phyloP scores from a whole-genome alignment of 2,797 vertebrate species.

The Percopsis omiscomaycus region DNA sequence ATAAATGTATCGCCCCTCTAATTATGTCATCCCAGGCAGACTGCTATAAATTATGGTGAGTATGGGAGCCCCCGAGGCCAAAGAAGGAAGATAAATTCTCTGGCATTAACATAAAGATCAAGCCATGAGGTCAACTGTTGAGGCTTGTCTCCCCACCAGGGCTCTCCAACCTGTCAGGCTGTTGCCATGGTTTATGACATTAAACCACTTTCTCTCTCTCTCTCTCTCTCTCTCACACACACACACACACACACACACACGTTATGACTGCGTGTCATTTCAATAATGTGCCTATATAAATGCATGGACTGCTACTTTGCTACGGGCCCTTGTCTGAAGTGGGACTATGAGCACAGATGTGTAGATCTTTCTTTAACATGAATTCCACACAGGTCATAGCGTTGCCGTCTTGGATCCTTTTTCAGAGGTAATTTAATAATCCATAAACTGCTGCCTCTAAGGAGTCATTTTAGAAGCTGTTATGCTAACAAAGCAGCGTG shows the following conservation, averaged over 20 bases:
- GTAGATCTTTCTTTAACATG: constrained; percentile 27
- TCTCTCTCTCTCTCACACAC: background rate
- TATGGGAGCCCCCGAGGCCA: constrained; percentile 35
- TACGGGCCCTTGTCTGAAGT: constrained; percentile 77
- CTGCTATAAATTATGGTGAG: constrained; percentile 46
- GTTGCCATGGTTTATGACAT: constrained; percentile 42
- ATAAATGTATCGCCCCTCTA: constrained; percentile 37
- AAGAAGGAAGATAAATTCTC: constrained; percentile 58
- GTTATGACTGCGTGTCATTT: constrained; percentile 75
- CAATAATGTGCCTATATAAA: constrained; percentile 99
- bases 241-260: constrained; percentile 8
- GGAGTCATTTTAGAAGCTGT: constrained; percentile 12
- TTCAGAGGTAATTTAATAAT: constrained; percentile 38
- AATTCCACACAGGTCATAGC: constrained; percentile 46
- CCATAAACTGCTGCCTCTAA: constrained; percentile 8
- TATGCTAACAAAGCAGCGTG: constrained; percentile 28
- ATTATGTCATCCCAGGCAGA: constrained; percentile 34
- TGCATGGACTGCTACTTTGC: constrained; percentile 91
- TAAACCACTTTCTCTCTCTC: constrained; percentile 7
- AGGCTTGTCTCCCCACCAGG: constrained; percentile 59
- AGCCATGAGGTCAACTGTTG: constrained; percentile 64
- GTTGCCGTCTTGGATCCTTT: constrained; percentile 21
- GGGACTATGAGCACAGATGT: constrained; percentile 49
- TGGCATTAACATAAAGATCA: constrained; percentile 61
- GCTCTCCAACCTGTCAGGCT: constrained; percentile 72